These are phyloP conservation scores for Papilio protenor DNA, from an alignment of 2,888 invertebrate genomes.

Conservation along the genomic window DNA sequence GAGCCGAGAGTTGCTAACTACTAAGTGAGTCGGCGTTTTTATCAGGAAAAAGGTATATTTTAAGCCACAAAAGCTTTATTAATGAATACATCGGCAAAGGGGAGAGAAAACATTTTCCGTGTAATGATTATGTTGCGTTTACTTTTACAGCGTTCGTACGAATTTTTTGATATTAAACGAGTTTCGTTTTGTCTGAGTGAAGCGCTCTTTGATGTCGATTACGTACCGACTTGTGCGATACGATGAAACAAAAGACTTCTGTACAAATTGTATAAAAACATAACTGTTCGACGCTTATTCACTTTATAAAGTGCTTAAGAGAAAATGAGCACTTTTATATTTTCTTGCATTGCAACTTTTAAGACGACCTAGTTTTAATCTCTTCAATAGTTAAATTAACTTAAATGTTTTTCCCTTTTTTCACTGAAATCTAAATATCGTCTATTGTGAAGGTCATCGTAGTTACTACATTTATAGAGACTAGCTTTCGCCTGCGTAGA, in stretches of 20 bases:
- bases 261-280: neutral
- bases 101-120: slow-evolving; percentile 7
- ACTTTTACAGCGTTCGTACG: slow-evolving; percentile 4
- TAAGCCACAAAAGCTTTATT: slow-evolving; percentile 19
- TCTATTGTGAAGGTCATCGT: too few relatives aligned
- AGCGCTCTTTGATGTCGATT: slow-evolving; percentile 15
- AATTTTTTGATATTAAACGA: slow-evolving; percentile 12
- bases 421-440: too few relatives aligned
- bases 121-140: slow-evolving; percentile 17
- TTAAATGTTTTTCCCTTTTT: too few relatives aligned
- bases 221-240: neutral
- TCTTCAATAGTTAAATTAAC: neutral
- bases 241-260: neutral
- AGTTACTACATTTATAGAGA: too few relatives aligned
- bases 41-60: neutral
- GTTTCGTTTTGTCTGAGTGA: neutral
- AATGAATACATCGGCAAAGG: slow-evolving; percentile 6
- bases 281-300: neutral
- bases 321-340: neutral
- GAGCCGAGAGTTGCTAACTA: neutral
- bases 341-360: neutral
- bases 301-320: neutral
- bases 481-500: too few relatives aligned
- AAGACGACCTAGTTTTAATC: neutral
- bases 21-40: neutral